phyloP scores from a whole-genome alignment of 2,888 invertebrate genomes.

The Odontothrips loti region DNA sequence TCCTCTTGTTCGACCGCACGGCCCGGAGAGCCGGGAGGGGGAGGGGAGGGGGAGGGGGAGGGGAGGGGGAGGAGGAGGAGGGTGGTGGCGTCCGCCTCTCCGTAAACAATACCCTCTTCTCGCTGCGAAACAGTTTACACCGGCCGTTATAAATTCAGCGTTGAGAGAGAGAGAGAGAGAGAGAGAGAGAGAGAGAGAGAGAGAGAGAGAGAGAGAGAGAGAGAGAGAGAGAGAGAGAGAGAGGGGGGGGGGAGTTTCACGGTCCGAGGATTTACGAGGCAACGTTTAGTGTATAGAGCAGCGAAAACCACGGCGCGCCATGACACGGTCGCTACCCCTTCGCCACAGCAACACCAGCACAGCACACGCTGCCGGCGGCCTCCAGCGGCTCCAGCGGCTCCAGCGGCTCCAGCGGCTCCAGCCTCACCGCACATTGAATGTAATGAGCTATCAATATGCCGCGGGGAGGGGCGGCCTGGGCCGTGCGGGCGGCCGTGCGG shows the following conservation, averaged over 20 bases:
- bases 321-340: not conserved
- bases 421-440: not conserved
- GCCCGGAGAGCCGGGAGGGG: not conserved
- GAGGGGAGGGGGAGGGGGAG: not conserved
- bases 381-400: not conserved
- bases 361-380: no score
- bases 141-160: constrained; percentile 8
- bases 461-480: not conserved
- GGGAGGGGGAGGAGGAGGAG: no score
- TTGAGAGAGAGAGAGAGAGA: not conserved
- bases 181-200: not conserved
- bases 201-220: not conserved
- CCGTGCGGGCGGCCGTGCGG: not conserved
- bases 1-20: no score
- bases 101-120: constrained; percentile 1
- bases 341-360: not conserved
- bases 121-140: constrained; percentile 16
- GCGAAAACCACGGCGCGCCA: not conserved
- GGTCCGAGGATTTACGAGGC: constrained; percentile 12
- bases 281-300: constrained; percentile 23
- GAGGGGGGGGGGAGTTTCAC: not conserved
- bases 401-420: not conserved
- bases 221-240: not conserved
- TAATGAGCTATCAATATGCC: constrained; percentile 26
- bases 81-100: no score